Evolutionary conservation across 2,888 invertebrate genomes (phyloP).

Genomic region (Cerastis rubricosa): DNA sequence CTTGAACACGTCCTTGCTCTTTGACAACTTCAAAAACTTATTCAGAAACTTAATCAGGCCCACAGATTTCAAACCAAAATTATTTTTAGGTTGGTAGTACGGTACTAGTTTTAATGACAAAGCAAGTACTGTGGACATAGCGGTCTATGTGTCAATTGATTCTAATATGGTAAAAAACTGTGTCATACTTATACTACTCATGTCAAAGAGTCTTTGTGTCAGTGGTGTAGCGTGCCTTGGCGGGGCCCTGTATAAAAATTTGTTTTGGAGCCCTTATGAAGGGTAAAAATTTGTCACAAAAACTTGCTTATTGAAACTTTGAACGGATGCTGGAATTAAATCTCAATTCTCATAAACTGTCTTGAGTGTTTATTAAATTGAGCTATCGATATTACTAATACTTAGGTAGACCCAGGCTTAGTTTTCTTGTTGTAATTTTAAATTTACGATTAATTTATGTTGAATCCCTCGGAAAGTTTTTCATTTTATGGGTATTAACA

Average conservation of each 20-base stretch:
- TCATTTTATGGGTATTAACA: not conserved
- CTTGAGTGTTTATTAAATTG: not conserved
- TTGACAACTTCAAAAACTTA: no score
- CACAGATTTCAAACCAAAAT: not conserved
- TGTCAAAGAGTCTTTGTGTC: not conserved
- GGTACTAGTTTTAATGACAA: not conserved
- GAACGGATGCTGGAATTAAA: slow-evolving; percentile 10
- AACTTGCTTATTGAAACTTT: slow-evolving; percentile 11
- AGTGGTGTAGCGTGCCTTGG: no score
- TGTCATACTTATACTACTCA: not conserved
- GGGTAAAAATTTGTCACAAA: no score
- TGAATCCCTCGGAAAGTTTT: not conserved
- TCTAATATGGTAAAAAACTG: slow-evolving; percentile 17
- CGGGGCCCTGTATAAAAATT: no score
- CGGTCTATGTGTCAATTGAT: slow-evolving; percentile 8
- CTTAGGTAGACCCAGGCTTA: not conserved
- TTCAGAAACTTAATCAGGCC: not conserved
- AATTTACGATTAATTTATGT: not conserved
- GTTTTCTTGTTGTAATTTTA: not conserved
- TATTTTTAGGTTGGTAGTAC: not conserved
- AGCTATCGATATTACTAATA: slow-evolving; percentile 3
- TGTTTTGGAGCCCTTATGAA: no score
- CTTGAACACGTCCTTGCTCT: no score
- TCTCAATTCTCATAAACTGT: slow-evolving; percentile 1
- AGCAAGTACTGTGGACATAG: not conserved